Percentiles rank a stretch among this genome's conserved stretches.
phyloP scores from a whole-genome alignment of 2,797 vertebrate genomes.

The Lagodon rhomboides region DNA sequence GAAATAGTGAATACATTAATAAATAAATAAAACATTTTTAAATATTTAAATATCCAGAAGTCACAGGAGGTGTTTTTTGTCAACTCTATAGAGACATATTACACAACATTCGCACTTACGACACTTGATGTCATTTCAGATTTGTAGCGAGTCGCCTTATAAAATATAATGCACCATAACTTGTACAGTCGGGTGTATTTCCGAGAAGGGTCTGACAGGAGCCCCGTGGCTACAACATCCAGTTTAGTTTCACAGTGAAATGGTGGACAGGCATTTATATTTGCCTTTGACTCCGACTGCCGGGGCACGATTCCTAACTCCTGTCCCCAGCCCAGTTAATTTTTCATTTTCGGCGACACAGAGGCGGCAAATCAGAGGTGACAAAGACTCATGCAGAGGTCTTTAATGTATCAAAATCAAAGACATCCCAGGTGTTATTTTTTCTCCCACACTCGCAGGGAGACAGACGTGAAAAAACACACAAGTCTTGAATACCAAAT shows the following conservation, averaged over 20 bases:
- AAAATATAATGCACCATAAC: not conserved
- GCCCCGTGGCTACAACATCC: not conserved
- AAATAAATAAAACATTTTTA: no score
- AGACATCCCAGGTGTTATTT: constrained; percentile 5
- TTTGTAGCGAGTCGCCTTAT: not conserved
- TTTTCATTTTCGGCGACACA: constrained; percentile 41
- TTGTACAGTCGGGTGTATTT: not conserved
- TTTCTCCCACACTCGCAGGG: constrained; percentile 2
- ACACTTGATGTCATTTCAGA: not conserved
- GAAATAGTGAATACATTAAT: no score
- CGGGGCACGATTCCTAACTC: constrained; percentile 8
- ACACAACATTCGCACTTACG: not conserved
- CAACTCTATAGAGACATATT: not conserved
- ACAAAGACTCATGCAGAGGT: constrained; percentile 47
- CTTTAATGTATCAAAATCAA: constrained; percentile 66
- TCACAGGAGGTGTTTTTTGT: not conserved
- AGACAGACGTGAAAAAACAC: constrained; percentile 27
- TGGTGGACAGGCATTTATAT: constrained; percentile 25
- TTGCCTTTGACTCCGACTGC: constrained; percentile 9
- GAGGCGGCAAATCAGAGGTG: constrained; percentile 40
- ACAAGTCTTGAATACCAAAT: constrained; percentile 50
- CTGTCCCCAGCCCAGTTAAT: constrained; percentile 23
- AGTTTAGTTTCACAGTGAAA: constrained; percentile 24
- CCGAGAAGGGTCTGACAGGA: constrained; percentile 4
- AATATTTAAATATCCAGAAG: no score